Base-by-base conservation (phyloP, 1,140 invertebrate genomes). In the Ctenoplectra terminalis region DNA sequence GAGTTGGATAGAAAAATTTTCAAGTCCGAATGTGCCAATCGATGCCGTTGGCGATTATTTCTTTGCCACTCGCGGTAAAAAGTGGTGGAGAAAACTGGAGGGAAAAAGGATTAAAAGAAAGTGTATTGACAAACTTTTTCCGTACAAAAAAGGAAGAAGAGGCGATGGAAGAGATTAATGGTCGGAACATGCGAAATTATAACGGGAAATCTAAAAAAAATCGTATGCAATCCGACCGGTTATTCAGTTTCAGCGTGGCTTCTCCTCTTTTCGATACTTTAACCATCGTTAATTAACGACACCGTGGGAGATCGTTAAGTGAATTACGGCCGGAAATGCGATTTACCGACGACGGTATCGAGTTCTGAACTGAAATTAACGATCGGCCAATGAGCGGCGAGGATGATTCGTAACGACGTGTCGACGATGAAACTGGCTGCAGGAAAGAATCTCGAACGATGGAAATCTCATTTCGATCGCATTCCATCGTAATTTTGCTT, bases 261-360 rank as follows among this genome's bases (percentile, higher is more conserved):
- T 26, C 69, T 54, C 64, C 46, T 66, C 46, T 50, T 60, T 56
- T 71, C 66, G 29, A 66, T 81, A 84, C 70, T 58, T 81, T 63
- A 52, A 72, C 63, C 48, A 48, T 50, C 69, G 75, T 67, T 81
- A 76, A 86, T 86, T 85, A 86, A 86, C 66, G 60, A 72, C 63
- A 58, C 63, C 50, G 56, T 69, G 52, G 69, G 26, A 67, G 56
- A 54, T 67, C 60, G 52, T 71, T 85, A 86, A 86, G 60, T 70
- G 78, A 86, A 85, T 86, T 70, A 77, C 66, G 26, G 17, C 20
- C 48, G 77, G 72, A 72, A 85, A 85, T 81, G 48, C 70, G 83
- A 86, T 85, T 86, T 72, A 86, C 64, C 54, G 54, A 43, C 43
- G 31, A 40, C 50, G 40, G 23, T 81, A 64, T 77, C 54, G 60